Percentiles rank a stretch among this genome's conserved stretches.
Evolutionary conservation across 2,888 invertebrate genomes (phyloP).

Genomic region (Belgica antarctica): DNA sequence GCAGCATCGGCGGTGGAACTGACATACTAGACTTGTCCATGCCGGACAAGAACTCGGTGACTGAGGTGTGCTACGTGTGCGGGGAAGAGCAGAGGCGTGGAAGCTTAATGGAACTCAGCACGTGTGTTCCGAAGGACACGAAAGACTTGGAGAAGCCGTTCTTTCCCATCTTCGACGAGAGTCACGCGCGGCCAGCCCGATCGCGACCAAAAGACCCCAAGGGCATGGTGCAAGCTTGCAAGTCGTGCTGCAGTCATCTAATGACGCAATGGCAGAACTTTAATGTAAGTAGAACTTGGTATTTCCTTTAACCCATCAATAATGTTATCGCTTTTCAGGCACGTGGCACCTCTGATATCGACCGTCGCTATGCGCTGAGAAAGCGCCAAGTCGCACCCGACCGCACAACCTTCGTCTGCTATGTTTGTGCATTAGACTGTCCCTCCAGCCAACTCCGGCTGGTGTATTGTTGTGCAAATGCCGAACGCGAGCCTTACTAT

Average conservation of each 20-base stretch:
- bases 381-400: constrained; percentile 67
- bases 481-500: constrained; percentile 84
- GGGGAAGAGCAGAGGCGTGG: constrained; percentile 84
- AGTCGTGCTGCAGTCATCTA: constrained; percentile 80
- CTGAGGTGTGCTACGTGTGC: constrained; percentile 87
- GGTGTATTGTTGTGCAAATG: constrained; percentile 80
- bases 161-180: constrained; percentile 71
- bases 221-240: constrained; percentile 76
- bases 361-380: constrained; percentile 76
- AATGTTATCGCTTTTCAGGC: constrained; percentile 60
- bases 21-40: constrained; percentile 85
- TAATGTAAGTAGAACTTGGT: too few relatives aligned
- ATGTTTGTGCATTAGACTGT: constrained; percentile 80
- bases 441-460: constrained; percentile 76
- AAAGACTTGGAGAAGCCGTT: constrained; percentile 60
- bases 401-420: constrained; percentile 78
- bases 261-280: constrained; percentile 84
- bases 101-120: constrained; percentile 69
- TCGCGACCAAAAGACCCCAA: constrained; percentile 82
- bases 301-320: too few relatives aligned
- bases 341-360: constrained; percentile 70
- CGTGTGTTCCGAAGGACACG: constrained; percentile 60
- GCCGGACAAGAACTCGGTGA: constrained; percentile 88
- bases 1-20: constrained; percentile 60
- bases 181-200: constrained; percentile 80